A percentile compares a stretch with the other conserved stretches of the same genome.
phyloP scores from a whole-genome alignment of 1,140 invertebrate species.

The Oncopodura yosiiana region DNA sequence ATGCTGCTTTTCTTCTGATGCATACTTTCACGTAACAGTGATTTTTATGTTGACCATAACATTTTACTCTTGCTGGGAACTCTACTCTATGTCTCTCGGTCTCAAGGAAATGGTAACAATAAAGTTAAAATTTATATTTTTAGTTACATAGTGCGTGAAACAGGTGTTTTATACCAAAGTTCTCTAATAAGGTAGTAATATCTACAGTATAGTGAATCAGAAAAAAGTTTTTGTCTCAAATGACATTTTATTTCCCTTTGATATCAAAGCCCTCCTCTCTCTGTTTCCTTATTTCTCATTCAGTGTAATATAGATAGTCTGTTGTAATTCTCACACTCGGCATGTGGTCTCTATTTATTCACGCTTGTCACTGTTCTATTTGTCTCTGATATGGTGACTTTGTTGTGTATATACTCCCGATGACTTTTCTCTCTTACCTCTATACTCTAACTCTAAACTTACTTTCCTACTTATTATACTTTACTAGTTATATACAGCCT shows the following conservation, averaged over 20 bases:
- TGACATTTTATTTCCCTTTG: no score
- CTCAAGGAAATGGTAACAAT: no score
- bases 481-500: not conserved
- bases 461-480: not conserved
- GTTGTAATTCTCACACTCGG: slow-evolving; percentile 6
- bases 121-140: no score
- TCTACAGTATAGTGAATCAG: no score
- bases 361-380: slow-evolving; percentile 1
- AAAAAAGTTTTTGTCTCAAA: no score
- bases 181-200: not conserved
- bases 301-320: not conserved
- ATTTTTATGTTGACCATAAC: no score
- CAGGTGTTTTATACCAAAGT: not conserved
- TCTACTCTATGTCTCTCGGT: no score
- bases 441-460: no score
- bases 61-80: no score
- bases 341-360: not conserved
- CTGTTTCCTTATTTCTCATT: not conserved
- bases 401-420: not conserved
- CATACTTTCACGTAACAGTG: no score
- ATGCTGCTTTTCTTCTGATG: not conserved
- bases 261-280: not conserved
- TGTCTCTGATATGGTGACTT: slow-evolving; percentile 3
- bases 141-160: no score
- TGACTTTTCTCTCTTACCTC: no score